Evolutionary conservation across 53 echinoderm and acorn worm genomes (phyloP).

Genomic region (Holothuria leucospilota): DNA sequence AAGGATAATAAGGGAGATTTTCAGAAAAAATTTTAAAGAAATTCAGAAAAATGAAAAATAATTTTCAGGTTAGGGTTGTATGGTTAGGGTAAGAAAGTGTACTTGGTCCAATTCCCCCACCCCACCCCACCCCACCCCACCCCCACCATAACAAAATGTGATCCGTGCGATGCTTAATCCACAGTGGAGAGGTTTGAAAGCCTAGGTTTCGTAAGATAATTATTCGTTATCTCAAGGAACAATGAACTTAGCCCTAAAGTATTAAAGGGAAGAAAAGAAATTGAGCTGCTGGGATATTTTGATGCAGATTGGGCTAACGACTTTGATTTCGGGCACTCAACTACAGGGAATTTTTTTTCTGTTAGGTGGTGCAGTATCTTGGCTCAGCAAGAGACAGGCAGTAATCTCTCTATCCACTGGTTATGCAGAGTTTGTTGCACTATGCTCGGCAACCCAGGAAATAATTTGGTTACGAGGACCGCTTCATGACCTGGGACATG

Average conservation of each 20-base stretch:
- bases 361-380: not conserved
- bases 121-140: no score
- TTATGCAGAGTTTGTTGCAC: not conserved
- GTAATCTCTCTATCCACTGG: not conserved
- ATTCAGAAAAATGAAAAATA: no score
- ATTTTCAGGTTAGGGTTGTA: no score
- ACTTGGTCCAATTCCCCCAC: no score
- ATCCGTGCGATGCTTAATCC: no score
- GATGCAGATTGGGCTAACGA: slow-evolving; percentile 24
- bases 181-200: no score
- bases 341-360: not conserved
- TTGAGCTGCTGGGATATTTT: not conserved
- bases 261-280: not conserved
- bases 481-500: not conserved
- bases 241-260: not conserved
- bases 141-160: no score
- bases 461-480: not conserved
- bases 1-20: no score
- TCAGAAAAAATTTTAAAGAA: no score
- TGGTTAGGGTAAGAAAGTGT: no score
- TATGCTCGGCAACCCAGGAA: not conserved
- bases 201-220: no score
- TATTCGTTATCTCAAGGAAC: not conserved
- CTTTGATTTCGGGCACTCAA: not conserved
- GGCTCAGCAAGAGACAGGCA: not conserved